phyloP scores from a whole-genome alignment of 1,140 invertebrate genomes.

The Psix sp. region DNA sequence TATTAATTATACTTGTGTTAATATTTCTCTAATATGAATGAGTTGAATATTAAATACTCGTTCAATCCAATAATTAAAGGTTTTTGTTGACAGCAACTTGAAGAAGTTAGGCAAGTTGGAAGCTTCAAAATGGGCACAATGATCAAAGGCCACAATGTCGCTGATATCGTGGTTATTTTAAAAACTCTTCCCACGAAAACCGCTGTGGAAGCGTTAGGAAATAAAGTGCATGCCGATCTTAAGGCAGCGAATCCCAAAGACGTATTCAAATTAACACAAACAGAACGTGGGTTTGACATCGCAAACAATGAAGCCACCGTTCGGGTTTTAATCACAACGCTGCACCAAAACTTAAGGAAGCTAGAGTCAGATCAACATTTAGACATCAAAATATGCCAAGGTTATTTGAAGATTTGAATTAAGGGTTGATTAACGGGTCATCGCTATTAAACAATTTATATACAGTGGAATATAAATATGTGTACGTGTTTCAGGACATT shows the following conservation, averaged over 20 bases:
- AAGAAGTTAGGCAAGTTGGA: conserved; percentile 96
- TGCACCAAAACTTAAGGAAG: conserved; percentile 95
- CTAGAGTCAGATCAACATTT: conserved; percentile 87
- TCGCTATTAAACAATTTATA: too few species aligned
- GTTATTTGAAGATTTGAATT: conserved; percentile 53
- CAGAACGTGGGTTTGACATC: conserved; percentile 90
- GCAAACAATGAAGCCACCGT: conserved; percentile 89
- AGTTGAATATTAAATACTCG: neutral
- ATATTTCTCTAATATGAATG: too few species aligned
- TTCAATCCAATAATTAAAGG: neutral
- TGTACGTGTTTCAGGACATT: conserved; percentile 85
- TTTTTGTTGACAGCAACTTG: conserved; percentile 87
- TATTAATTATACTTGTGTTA: conserved; percentile 68
- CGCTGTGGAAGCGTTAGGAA: conserved; percentile 92
- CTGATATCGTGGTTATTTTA: conserved; percentile 98
- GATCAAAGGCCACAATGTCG: conserved; percentile 95
- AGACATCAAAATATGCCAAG: conserved; percentile 75
- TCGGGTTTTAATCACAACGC: conserved; percentile 92
- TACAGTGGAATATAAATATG: too few species aligned
- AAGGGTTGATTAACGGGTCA: too few species aligned
- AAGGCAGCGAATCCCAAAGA: conserved; percentile 79
- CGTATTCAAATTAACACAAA: conserved; percentile 80
- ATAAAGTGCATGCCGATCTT: conserved; percentile 89
- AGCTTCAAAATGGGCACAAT: conserved; percentile 99
- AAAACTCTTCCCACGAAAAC: conserved; percentile 98